Conservation (phyloP, 2,888 invertebrate genomes). For the Byasa hedistus region DNA sequence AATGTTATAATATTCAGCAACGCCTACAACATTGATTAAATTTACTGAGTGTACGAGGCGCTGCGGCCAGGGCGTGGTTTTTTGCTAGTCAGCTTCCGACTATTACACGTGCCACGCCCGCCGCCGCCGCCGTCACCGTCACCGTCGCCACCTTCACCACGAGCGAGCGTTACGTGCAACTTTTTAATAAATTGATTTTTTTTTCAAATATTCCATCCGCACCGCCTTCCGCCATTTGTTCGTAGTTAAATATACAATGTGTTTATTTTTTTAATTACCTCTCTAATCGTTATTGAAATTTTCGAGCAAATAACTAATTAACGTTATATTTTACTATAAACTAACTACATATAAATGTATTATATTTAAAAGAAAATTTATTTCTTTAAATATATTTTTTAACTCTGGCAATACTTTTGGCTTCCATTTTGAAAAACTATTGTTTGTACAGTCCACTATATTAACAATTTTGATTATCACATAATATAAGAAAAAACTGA, state of each 20-base stretch:
- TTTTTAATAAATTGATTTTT: constrained; percentile 58
- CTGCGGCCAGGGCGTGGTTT: constrained; percentile 48
- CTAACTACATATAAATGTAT: too few relatives aligned
- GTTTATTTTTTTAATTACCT: background rate
- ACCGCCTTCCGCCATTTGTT: constrained; percentile 22
- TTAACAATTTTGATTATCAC: too few relatives aligned
- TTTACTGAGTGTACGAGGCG: constrained; percentile 10
- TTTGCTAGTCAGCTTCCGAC: constrained; percentile 67
- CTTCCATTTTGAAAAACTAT: too few relatives aligned
- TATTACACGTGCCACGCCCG: constrained; percentile 64
- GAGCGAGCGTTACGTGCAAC: constrained; percentile 57
- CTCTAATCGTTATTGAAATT: too few relatives aligned
- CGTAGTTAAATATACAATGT: background rate
- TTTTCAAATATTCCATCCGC: constrained; percentile 29
- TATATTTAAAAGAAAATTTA: too few relatives aligned
- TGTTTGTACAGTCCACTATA: too few relatives aligned
- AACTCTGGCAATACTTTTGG: too few relatives aligned
- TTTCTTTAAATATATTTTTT: too few relatives aligned
- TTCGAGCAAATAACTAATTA: too few relatives aligned
- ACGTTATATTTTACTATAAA: too few relatives aligned
- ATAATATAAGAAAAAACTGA: too few relatives aligned
- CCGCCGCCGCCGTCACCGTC: constrained; percentile 41
- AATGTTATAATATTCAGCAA: constrained; percentile 19
- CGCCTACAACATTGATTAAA: constrained; percentile 26
- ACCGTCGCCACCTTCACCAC: constrained; percentile 31